Conservation (phyloP, 2,797 vertebrate species). For the Cynopterus sphinx region DNA sequence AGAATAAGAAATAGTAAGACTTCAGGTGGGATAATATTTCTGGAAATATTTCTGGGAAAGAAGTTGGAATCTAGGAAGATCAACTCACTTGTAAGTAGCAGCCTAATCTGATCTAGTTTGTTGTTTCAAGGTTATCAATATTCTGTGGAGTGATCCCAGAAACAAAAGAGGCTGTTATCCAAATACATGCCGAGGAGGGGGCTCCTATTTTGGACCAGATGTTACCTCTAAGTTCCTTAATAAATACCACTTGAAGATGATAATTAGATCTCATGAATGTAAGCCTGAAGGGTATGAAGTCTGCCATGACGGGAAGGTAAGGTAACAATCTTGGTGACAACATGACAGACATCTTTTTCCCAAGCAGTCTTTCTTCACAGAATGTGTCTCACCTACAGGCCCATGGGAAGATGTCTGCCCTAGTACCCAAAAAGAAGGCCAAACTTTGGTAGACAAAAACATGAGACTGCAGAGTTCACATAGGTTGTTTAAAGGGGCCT, state of each 20-base stretch:
- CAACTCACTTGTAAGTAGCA: background rate
- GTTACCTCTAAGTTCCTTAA: constrained; percentile 89
- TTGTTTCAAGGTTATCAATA: constrained; percentile 89
- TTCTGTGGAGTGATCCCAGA: constrained; percentile 98
- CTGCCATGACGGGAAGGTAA: constrained; percentile 93
- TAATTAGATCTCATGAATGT: constrained; percentile 97
- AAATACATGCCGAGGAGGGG: constrained; percentile 94
- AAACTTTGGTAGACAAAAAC: background rate
- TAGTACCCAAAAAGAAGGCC: background rate
- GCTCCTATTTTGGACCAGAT: constrained; percentile 97
- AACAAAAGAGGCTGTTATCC: constrained; percentile 91
- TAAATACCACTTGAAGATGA: constrained; percentile 91
- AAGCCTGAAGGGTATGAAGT: constrained; percentile 96
- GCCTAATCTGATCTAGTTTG: constrained; percentile 67
- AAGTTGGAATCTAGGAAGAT: constrained; percentile 44
- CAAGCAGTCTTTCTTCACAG: background rate
- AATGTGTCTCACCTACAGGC: background rate
- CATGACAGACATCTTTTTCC: background rate
- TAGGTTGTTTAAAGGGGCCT: background rate
- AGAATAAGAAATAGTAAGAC: constrained; percentile 7
- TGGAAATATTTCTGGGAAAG: constrained; percentile 46
- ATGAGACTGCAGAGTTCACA: background rate
- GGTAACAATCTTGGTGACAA: background rate
- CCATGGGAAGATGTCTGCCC: background rate
- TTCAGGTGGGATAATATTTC: background rate